Percentiles rank a stretch among this genome's conserved stretches.
phyloP scores from a whole-genome alignment of 1,140 invertebrate genomes.

The Drosophila sucinea region DNA sequence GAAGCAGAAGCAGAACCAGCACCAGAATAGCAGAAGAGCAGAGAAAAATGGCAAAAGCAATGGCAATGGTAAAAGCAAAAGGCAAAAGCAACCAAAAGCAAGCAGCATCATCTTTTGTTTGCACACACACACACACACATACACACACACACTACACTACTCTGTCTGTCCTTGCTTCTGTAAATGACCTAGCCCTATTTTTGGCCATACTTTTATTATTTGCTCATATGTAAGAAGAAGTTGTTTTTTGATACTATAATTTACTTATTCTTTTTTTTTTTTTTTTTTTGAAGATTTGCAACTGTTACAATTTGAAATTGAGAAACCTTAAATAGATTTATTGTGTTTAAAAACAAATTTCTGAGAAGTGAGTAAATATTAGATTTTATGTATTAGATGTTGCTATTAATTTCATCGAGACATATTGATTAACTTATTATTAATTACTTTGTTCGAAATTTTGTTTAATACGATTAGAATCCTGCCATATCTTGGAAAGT shows the following conservation, averaged over 20 bases:
- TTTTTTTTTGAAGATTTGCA: too few relatives aligned
- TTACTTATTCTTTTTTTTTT: too few relatives aligned
- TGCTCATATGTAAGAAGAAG: slow-evolving; percentile 43
- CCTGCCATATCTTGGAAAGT: too few relatives aligned
- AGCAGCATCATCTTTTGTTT: slow-evolving; percentile 27
- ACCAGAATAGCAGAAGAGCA: slow-evolving; percentile 9
- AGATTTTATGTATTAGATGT: too few relatives aligned
- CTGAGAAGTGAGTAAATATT: too few relatives aligned
- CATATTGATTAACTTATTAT: too few relatives aligned
- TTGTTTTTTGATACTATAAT: slow-evolving; percentile 28
- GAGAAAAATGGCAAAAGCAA: slow-evolving; percentile 2
- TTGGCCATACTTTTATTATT: slow-evolving; percentile 53
- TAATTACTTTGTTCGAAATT: too few relatives aligned
- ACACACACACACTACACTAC: not conserved
- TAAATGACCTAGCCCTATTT: slow-evolving; percentile 79
- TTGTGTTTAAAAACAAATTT: too few relatives aligned
- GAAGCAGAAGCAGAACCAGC: slow-evolving; percentile 18
- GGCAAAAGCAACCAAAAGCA: not conserved
- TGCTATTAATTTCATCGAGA: too few relatives aligned
- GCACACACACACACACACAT: not conserved
- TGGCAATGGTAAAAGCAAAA: not conserved
- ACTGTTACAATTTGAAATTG: too few relatives aligned
- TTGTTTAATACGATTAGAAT: too few relatives aligned
- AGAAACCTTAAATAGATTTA: too few relatives aligned
- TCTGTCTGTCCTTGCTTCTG: slow-evolving; percentile 34